Evolutionary conservation across 2,797 vertebrate species (phyloP), one percentile per base, ranked within the genome.

Genomic region (Channallabes apus): DNA sequence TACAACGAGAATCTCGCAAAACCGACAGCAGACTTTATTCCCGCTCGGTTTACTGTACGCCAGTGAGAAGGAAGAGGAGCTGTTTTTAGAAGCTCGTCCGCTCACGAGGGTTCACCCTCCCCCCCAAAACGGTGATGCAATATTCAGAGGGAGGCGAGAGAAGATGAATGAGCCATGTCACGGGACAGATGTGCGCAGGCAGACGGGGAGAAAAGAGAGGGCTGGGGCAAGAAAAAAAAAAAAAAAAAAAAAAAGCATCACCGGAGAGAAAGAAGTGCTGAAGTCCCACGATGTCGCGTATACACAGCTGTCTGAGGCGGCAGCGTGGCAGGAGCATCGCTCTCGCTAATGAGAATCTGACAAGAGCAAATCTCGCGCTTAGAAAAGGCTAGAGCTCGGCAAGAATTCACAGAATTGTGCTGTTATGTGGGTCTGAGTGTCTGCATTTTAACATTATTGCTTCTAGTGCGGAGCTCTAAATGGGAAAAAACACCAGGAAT

Each of bases 101-200:
- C 67, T 75, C 87, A 83, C 71, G 22, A 24, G 29, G 32, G 18
- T 65, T 86, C 56, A 17, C 46, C 79, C 64, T 62, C 83, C 85
- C 82, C 85, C 80, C 82, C n/a, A 80, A 82, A 89, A 85, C 72
- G 69, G 84, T 89, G 86, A 90, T 90, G 87, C 84, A 86, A 90
- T 82, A 87, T 90, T 88, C 80, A 78, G 85, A 88, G 72, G 68
- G 84, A 79, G 89, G 72, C 61, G 78, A 87, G 84, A 24, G 64
- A 85, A 88, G 86, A 85, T 88, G 87, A 89, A 90, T 79, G 86
- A 89, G 86, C 65, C 88, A 78, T 82, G 87, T 81, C 86, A 82
- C 69, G 83, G 82, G 84, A 86, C 67, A 68, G 83, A 84, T 58
- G 32, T 84, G 80, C 68, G 17, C 79, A 78, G 72, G 82, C 79